Evolutionary conservation across 2,888 invertebrate species (phyloP), one percentile per base, ranked within the genome.

Genomic region (Oeneis ivallda): DNA sequence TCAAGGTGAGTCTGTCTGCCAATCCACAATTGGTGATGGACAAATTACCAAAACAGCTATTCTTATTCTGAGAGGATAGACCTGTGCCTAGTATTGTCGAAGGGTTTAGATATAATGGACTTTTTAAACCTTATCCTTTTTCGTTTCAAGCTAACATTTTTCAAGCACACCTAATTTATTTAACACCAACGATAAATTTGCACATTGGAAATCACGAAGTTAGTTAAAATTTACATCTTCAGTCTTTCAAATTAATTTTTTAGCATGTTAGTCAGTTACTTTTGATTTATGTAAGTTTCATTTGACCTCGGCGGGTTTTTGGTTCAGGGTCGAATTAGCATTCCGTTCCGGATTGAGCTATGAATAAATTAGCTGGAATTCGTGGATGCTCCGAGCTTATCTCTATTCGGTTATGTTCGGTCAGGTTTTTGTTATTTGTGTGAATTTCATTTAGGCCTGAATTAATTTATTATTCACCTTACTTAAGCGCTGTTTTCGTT

Each of bases 351-450:
- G 74, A 75, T 76, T 74, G 73, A 73, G 72, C 73, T 74, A 74
- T 75, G 76, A 76, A 79, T 78, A 78, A 75, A 77, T 80, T 78
- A 76, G 71, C 71, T 67, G 34, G 65, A 71, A 75, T 75, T 78
- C 79, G 71, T 65, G 70, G 70, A 68, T 64, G 66, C 65, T 67
- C 53, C 58, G 64, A 74, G 79, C 75, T 73, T 74, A 70, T 72
- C 71, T 64, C 69, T 74, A 75, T 77, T 71, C 71, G 76, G 76
- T 80, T 79, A 77, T 69, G 69, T 69, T 60, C 67, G 67, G 57
- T 67, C 69, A 65, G 67, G 58, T 69, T 68, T 70, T 65, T 61
- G 64, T 64, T 64, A 64, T 64, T 64, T 64, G 59, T 59, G 59
- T 53, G 19, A 52, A 64, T 58, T 64, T 58, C 41, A 59, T 59